A percentile compares a stretch with the other conserved stretches of the same genome.
Evolutionary conservation across 92 coral and sea anemone species (phyloP).

Genomic region (Epizoanthus rinbou): DNA sequence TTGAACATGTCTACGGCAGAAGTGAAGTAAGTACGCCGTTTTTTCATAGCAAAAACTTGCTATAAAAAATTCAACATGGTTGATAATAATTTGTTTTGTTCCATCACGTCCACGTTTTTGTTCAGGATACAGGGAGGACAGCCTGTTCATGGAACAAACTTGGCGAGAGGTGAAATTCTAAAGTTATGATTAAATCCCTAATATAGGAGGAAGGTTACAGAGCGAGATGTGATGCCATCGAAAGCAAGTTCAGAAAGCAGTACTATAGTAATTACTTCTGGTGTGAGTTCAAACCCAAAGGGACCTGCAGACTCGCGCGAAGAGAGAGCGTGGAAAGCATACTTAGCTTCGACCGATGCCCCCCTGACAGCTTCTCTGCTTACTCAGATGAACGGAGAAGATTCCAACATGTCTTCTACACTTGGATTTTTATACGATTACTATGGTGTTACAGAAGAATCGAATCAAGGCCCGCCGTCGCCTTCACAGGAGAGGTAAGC

Average conservation of each 20-base stretch:
- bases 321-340: slow-evolving; percentile 95
- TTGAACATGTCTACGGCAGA: slow-evolving; percentile 59
- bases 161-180: background rate
- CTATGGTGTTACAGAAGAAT: slow-evolving; percentile 92
- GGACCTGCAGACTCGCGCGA: slow-evolving; percentile 70
- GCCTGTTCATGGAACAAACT: background rate
- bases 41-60: slow-evolving; percentile 2
- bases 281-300: slow-evolving; percentile 52
- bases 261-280: slow-evolving; percentile 71
- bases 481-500: slow-evolving; percentile 85
- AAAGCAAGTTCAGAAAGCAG: slow-evolving; percentile 70
- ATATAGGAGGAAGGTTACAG: slow-evolving; percentile 68
- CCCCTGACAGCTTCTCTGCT: slow-evolving; percentile 86
- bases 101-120: slow-evolving; percentile 34
- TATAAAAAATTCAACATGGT: slow-evolving; percentile 35
- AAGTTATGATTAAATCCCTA: background rate
- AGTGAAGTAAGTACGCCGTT: slow-evolving; percentile 52
- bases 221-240: slow-evolving; percentile 66
- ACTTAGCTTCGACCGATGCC: slow-evolving; percentile 90
- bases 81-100: slow-evolving; percentile 13
- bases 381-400: slow-evolving; percentile 95
- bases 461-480: slow-evolving; percentile 89
- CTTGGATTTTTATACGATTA: slow-evolving; percentile 96
- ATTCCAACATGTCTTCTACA: slow-evolving; percentile 89
- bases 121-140: background rate